A percentile compares a stretch with the other conserved stretches of the same genome.
phyloP scores from a whole-genome alignment of 1,140 invertebrate species.

The Scaptomyza graminum region DNA sequence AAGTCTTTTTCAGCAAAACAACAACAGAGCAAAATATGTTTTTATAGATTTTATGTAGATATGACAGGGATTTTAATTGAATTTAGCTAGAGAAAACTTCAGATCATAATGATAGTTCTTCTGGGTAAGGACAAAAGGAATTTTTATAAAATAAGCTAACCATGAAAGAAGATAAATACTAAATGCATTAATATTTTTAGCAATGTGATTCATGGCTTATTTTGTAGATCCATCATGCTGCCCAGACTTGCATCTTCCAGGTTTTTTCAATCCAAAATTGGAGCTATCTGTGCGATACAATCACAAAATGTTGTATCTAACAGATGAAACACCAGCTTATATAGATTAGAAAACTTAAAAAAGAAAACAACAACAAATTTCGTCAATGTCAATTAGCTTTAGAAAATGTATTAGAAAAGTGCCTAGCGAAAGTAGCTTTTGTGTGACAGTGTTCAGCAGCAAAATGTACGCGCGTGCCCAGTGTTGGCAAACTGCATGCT shows the following conservation, averaged over 20 bases:
- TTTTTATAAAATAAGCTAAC: neutral
- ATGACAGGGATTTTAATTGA: too few relatives aligned
- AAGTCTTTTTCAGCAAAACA: constrained; percentile 65
- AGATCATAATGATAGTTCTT: too few relatives aligned
- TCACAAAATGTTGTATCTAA: constrained; percentile 69
- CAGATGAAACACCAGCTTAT: constrained; percentile 60
- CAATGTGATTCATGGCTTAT: constrained; percentile 42
- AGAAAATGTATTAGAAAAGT: constrained; percentile 46
- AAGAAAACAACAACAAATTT: neutral
- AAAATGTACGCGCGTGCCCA: constrained; percentile 23
- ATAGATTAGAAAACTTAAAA: constrained; percentile 48
- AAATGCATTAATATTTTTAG: neutral
- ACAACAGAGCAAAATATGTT: neutral
- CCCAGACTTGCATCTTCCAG: constrained; percentile 83
- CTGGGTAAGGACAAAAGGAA: too few relatives aligned
- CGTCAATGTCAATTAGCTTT: constrained; percentile 53
- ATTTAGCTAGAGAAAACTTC: too few relatives aligned
- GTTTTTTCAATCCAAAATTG: constrained; percentile 58
- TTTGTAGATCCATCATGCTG: constrained; percentile 83
- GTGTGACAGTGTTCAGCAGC: constrained; percentile 66
- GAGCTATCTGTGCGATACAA: constrained; percentile 72
- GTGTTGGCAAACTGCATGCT: constrained; percentile 65
- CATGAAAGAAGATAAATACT: neutral
- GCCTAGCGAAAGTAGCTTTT: constrained; percentile 54
- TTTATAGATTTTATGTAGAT: too few relatives aligned